A percentile compares a stretch with the other conserved stretches of the same genome.
phyloP scores from a whole-genome alignment of 2,888 invertebrate species.

The Nowickia ferox region DNA sequence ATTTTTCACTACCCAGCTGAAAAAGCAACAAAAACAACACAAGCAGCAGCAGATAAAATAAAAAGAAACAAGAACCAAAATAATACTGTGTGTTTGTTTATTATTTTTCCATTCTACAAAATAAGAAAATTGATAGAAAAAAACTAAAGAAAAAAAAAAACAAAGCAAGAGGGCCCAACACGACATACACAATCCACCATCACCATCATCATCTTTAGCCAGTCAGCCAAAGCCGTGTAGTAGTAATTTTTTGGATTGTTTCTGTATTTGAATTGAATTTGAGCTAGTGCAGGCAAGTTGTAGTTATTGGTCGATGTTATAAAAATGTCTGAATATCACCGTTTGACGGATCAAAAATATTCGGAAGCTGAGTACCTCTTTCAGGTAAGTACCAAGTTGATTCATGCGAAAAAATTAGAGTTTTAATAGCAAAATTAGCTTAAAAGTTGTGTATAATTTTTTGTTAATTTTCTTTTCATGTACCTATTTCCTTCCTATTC shows the following conservation, averaged over 20 bases:
- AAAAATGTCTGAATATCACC: constrained; percentile 73
- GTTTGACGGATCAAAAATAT: constrained; percentile 74
- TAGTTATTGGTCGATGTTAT: constrained; percentile 55
- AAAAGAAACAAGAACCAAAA: constrained; percentile 48
- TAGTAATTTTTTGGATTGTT: constrained; percentile 44
- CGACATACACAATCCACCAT: constrained; percentile 43
- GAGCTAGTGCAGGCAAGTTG: constrained; percentile 37
- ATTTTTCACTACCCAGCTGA: constrained; percentile 64
- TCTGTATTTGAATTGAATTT: constrained; percentile 51
- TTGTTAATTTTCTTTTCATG: constrained; percentile 55
- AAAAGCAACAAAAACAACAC: constrained; percentile 55
- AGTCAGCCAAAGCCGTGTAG: constrained; percentile 51
- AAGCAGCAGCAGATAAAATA: constrained; percentile 29
- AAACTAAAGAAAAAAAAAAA: constrained; percentile 15
- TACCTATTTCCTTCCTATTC: constrained; percentile 17
- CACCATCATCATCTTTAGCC: constrained; percentile 47
- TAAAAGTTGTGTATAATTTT: constrained; percentile 61
- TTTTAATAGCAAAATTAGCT: constrained; percentile 47
- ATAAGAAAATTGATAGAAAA: constrained; percentile 16
- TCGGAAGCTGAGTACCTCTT: constrained; percentile 75
- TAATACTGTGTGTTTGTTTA: constrained; percentile 60
- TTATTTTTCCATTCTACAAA: constrained; percentile 53
- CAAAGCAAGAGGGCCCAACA: constrained; percentile 35
- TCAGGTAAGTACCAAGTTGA: constrained; percentile 69
- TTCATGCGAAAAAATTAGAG: constrained; percentile 8